phyloP scores from a whole-genome alignment of 2,888 invertebrate species.

The Troilus luridus region DNA sequence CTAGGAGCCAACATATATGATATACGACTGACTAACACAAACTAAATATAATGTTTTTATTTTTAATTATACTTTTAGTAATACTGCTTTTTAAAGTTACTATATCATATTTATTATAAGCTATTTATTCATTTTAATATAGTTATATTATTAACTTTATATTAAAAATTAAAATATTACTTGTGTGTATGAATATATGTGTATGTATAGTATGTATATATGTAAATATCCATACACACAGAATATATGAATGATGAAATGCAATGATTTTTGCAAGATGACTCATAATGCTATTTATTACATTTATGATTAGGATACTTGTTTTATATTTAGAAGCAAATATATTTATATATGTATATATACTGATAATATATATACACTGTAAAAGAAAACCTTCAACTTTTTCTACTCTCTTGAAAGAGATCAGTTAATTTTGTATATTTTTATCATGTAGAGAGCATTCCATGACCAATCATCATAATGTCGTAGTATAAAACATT shows the following conservation, averaged over 20 bases:
- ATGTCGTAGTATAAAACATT: slow-evolving; percentile 55
- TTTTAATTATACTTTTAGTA: slow-evolving; percentile 64
- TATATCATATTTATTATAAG: slow-evolving; percentile 63
- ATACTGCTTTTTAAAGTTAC: slow-evolving; percentile 65
- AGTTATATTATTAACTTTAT: slow-evolving; percentile 63
- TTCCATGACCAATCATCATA: slow-evolving; percentile 61
- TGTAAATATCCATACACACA: slow-evolving; percentile 44
- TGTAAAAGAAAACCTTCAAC: slow-evolving; percentile 57
- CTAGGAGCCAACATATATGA: slow-evolving; percentile 56
- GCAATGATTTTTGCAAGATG: slow-evolving; percentile 59
- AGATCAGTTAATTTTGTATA: slow-evolving; percentile 63
- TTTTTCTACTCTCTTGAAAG: slow-evolving; percentile 64
- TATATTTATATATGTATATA: slow-evolving; percentile 61
- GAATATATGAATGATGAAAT: slow-evolving; percentile 49
- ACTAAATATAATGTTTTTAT: slow-evolving; percentile 61
- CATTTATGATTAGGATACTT: slow-evolving; percentile 64
- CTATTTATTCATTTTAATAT: slow-evolving; percentile 64
- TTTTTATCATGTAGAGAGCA: slow-evolving; percentile 62
- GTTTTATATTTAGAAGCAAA: slow-evolving; percentile 63
- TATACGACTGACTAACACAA: slow-evolving; percentile 62
- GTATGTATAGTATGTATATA: slow-evolving; percentile 32
- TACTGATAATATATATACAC: slow-evolving; percentile 63
- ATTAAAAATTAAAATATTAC: slow-evolving; percentile 60
- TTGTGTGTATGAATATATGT: slow-evolving; percentile 53
- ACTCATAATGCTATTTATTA: slow-evolving; percentile 63